Evolutionary conservation across 2,113 vertebrate species (phyloP), one percentile per base, ranked within the genome.

Genomic region (Lepidothrix coronata): DNA sequence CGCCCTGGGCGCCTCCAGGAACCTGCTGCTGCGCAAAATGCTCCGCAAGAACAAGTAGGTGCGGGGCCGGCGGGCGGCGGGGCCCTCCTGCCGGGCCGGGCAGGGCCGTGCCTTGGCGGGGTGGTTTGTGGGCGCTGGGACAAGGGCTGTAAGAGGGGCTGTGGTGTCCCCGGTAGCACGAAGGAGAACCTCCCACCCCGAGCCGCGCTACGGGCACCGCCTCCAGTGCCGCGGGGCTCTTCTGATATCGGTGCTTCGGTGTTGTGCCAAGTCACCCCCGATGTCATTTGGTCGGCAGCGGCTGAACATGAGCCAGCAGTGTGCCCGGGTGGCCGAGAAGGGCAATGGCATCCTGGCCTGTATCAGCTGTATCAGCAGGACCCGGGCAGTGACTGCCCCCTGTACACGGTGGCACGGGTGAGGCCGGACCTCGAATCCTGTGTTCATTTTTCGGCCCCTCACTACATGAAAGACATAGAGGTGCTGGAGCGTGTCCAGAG

Each of bases 21-120:
- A 93, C 55, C 21, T 97, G 33, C 21, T 97, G 31, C 93, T 98
- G 44, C 95, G 59, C 88, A 98, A 98, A 44, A 97, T 98, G 75
- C 66, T 98, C 13, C 88, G 83, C 14, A 98, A 98, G 79, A 95
- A 97, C 41, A 98, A 92, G 98, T 98, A 88, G 46, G 90, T 63
- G 24, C 22, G 14, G 21, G 33, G 8, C 37, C 5, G n/a, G 23
- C n/a, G 12, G 70, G 31, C 25, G 23, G 54, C 11, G 8, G 46
- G 33, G 57, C 24, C 49, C 14, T 15, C 24, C 25, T 25, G 25
- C 49, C 8, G 49, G 49, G 10, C 23, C 19, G 31, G 31, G 24
- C 28, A 12, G 12, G 17, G n/a, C 9, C 8, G 37, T 17, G 21
- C 33, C 11, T n/a, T 11, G 20, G 5, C 5, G 17, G 35, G 16